Percentiles rank a stretch among this genome's conserved stretches.
Conservation (phyloP, 2,797 vertebrate species). For the Prionace glauca region DNA sequence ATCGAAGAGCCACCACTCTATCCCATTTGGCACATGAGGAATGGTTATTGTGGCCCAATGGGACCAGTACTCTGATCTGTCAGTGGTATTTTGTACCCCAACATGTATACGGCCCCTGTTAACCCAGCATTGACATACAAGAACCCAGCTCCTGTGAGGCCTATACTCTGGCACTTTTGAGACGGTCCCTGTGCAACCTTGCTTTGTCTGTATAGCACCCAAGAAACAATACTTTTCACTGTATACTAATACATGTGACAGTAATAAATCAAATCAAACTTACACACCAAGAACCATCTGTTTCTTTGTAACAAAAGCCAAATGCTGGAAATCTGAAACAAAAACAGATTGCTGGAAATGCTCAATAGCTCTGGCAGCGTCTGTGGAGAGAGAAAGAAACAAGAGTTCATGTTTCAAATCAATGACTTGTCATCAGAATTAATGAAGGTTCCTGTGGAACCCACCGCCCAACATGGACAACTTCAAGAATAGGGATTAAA, state of each 20-base stretch:
- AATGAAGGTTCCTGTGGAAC: not conserved
- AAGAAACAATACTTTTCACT: no score
- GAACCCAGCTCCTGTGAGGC: not conserved
- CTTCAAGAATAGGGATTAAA: not conserved
- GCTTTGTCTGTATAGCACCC: no score
- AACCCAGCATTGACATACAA: not conserved
- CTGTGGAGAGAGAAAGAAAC: not conserved
- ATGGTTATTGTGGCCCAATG: not conserved
- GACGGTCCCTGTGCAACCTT: not conserved
- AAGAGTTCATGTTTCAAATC: not conserved
- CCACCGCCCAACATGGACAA: not conserved
- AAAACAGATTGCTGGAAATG: not conserved
- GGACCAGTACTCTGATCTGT: not conserved
- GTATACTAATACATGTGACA: no score
- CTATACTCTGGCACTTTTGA: not conserved
- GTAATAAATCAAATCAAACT: no score
- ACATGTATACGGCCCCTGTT: not conserved
- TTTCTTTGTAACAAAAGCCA: not conserved
- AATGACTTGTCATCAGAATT: not conserved
- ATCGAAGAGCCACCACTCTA: not conserved
- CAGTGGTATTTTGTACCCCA: not conserved
- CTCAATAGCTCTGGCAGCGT: not conserved
- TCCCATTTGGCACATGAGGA: not conserved
- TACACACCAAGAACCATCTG: not conserved
- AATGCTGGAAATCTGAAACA: not conserved